Conservation (phyloP, 2,888 invertebrate genomes). For the Camptogramma bilineatum region DNA sequence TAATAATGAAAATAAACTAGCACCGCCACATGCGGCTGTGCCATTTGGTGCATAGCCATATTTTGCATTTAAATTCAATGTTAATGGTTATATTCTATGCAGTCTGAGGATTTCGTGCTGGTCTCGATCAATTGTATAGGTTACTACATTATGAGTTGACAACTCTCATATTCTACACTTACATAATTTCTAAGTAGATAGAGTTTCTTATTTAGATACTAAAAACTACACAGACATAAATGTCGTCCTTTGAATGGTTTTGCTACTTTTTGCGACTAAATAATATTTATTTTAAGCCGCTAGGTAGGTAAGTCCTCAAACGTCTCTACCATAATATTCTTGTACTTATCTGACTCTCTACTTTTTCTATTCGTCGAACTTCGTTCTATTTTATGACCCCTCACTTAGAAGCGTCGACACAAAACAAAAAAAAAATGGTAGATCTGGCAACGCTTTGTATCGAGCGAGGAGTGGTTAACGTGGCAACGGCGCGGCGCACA, state of each 20-base stretch:
- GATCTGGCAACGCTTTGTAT: constrained; percentile 73
- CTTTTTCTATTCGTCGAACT: constrained; percentile 59
- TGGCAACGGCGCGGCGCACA: constrained; percentile 81
- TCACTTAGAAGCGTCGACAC: constrained; percentile 78
- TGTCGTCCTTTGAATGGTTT: too few relatives aligned
- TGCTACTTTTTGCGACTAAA: too few relatives aligned
- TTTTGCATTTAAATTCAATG: constrained; percentile 40
- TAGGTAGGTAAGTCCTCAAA: not conserved
- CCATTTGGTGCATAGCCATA: constrained; percentile 45
- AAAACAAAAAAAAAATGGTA: constrained; percentile 74
- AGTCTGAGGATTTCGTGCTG: constrained; percentile 12
- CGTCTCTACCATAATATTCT: constrained; percentile 9
- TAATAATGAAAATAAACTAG: constrained; percentile 54
- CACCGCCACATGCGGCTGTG: constrained; percentile 60
- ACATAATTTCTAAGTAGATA: too few relatives aligned
- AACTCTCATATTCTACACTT: not conserved
- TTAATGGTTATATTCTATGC: constrained; percentile 34
- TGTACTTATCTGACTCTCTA: constrained; percentile 41
- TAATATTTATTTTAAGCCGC: not conserved
- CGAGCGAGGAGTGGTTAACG: constrained; percentile 58
- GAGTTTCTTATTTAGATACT: too few relatives aligned
- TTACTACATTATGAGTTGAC: not conserved
- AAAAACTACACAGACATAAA: too few relatives aligned
- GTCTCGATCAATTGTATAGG: not conserved
- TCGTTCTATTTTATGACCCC: constrained; percentile 78